These are phyloP conservation scores for Malachius bipustulatus DNA, from an alignment of 2,888 invertebrate genomes.

Conservation along the genomic window DNA sequence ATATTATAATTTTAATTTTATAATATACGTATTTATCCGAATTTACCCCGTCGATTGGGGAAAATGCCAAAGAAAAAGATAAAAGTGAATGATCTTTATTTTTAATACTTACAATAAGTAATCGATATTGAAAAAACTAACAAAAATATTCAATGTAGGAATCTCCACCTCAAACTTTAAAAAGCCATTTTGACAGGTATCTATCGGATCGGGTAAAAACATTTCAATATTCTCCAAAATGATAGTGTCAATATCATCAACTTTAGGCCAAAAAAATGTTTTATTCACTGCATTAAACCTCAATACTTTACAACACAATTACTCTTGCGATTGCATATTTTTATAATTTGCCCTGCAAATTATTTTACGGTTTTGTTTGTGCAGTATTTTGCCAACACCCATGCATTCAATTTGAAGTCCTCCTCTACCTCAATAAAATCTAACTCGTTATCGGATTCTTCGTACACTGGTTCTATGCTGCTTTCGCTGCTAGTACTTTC, in stretches of 20 bases:
- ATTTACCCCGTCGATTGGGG: too few relatives aligned
- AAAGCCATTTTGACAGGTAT: too few relatives aligned
- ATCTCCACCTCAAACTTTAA: too few relatives aligned
- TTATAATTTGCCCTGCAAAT: slow-evolving; percentile 1
- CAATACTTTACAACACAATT: not conserved
- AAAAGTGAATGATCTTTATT: too few relatives aligned
- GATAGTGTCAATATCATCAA: not conserved
- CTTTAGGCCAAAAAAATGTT: not conserved
- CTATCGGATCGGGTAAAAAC: slow-evolving; percentile 1
- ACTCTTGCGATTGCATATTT: not conserved
- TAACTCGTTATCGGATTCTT: not conserved
- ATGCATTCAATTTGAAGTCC: not conserved
- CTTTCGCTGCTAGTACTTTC: slow-evolving; percentile 2
- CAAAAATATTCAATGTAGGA: too few relatives aligned
- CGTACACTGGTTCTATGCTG: slow-evolving; percentile 3
- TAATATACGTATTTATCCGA: slow-evolving; percentile 1
- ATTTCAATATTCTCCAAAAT: not conserved
- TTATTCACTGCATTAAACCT: not conserved
- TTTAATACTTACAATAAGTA: too few relatives aligned
- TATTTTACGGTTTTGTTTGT: not conserved
- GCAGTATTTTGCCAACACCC: slow-evolving; percentile 1
- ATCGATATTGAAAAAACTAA: too few relatives aligned
- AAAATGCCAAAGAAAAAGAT: too few relatives aligned
- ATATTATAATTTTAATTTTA: not conserved
- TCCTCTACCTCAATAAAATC: not conserved